A percentile compares a stretch with the other conserved stretches of the same genome.
Evolutionary conservation across 2,113 vertebrate genomes (phyloP).

Genomic region (Climacteris rufus): DNA sequence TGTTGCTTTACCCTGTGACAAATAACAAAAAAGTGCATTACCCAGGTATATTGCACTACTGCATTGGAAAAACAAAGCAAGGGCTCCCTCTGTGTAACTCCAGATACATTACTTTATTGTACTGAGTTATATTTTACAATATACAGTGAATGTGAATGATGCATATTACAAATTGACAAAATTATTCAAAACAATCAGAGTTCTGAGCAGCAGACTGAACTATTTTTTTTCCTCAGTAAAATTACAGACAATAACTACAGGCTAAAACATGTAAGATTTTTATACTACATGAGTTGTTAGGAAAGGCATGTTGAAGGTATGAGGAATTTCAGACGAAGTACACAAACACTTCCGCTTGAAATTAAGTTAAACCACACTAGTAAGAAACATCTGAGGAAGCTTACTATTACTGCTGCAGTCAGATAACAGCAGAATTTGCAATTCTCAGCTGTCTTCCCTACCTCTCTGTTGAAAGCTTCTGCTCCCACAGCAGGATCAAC

Average conservation of each 20-base stretch:
- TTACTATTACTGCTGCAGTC: background rate
- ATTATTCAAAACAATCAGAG: background rate
- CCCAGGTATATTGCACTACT: background rate
- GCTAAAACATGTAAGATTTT: background rate
- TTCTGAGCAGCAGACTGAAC: background rate
- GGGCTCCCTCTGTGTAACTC: slow-evolving; percentile 62
- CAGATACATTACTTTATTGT: background rate
- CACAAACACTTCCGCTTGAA: background rate
- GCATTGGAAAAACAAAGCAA: slow-evolving; percentile 50
- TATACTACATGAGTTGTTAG: background rate
- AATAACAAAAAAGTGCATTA: background rate
- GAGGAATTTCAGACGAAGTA: background rate
- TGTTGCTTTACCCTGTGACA: background rate
- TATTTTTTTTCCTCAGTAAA: background rate
- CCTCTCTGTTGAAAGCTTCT: background rate
- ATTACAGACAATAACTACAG: background rate
- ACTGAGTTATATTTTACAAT: background rate
- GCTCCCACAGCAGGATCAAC: background rate
- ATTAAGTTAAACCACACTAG: background rate
- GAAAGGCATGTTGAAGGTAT: background rate
- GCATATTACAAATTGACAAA: background rate
- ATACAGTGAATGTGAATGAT: background rate
- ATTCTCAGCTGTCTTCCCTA: background rate
- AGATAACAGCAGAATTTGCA: background rate
- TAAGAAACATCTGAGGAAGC: background rate